Base-by-base conservation (phyloP, 2,888 invertebrate genomes). In the Drosophila trichaetosa region DNA sequence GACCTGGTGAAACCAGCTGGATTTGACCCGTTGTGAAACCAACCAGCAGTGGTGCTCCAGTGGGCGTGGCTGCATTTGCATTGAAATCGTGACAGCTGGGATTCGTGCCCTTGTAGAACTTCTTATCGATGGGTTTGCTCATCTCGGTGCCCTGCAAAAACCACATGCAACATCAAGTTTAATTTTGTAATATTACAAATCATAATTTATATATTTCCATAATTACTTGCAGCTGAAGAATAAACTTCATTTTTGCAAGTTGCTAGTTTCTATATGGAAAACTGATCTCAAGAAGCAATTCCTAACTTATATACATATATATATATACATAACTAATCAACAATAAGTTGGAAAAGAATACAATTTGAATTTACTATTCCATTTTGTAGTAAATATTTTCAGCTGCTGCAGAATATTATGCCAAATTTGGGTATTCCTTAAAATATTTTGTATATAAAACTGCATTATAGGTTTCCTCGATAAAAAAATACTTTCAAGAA, bases 1-100 rank as follows among this genome's bases (percentile, higher is more conserved):
- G 98, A 91, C 99, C 97, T 69, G 99, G 99, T 94, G 99, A 99
- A 92, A 99, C 98, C 82, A 99, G 95, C 94, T 99, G 99, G 92
- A 99, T 97, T 94, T 99, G 99, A 77, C 99, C 99, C 33, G 98
- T 99, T 89, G 98, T 98, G 94, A 99, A 99, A 68, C 99, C 99
- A 91, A 99, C 98, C 87, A 99, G 95, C 80, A 99, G 94, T 62
- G 97, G 96, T 29, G 98, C 97, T 93, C 96, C 96, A 73, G 98
- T 98, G 21, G 95, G 94, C 69, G 96, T 96, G 91, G 97, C 96
- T 60, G 96, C 96, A 80, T 96, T 95, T 59, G 95, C 95, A 94
- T 99, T 99, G 94, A 99, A 99, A 94, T 99, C 99, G 92, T 99
- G 99, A 94, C 99, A 99, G 33, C 99, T 99, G 24, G 99, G 99